Percentiles rank a stretch among this genome's conserved stretches.
Conservation (phyloP, 2,797 vertebrate genomes). For the Adrianichthys oophorus region DNA sequence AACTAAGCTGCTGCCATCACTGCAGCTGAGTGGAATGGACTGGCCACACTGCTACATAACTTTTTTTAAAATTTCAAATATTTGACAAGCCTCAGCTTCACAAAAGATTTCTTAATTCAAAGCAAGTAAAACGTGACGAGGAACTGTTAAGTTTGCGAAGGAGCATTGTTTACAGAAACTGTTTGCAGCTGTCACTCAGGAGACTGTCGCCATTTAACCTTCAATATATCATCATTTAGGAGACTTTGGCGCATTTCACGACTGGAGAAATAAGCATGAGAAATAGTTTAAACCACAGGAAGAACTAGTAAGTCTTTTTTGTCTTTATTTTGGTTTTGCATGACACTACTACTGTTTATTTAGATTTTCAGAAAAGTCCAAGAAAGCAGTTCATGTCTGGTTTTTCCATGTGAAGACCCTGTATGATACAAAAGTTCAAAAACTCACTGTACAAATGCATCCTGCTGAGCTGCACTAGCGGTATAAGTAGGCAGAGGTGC, state of each 20-base stretch:
- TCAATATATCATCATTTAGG: constrained; percentile 23
- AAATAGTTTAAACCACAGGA: constrained; percentile 15
- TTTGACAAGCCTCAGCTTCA: too few species aligned
- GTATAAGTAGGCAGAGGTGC: constrained; percentile 18
- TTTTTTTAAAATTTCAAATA: constrained; percentile 3
- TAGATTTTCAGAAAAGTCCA: constrained; percentile 3
- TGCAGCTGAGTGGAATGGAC: background rate
- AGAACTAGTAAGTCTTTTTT: constrained; percentile 10
- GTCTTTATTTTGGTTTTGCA: constrained; percentile 11
- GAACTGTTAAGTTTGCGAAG: constrained; percentile 13
- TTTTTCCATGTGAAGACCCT: constrained; percentile 18
- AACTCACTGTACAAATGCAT: background rate
- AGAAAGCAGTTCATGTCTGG: constrained; percentile 4
- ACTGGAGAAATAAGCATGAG: constrained; percentile 18
- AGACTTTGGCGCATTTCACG: constrained; percentile 30
- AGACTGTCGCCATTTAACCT: constrained; percentile 10
- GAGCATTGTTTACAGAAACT: constrained; percentile 4
- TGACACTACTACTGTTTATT: background rate
- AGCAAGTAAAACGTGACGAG: constrained; percentile 5
- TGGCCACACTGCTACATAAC: background rate
- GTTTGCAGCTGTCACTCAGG: constrained; percentile 17
- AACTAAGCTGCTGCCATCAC: constrained; percentile 1
- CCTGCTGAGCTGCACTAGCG: constrained; percentile 13
- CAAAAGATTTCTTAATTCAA: background rate
- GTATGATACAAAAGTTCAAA: constrained; percentile 17